Evolutionary conservation across 2,888 invertebrate genomes (phyloP).

Genomic region (Stenoptilia bipunctidactyla): DNA sequence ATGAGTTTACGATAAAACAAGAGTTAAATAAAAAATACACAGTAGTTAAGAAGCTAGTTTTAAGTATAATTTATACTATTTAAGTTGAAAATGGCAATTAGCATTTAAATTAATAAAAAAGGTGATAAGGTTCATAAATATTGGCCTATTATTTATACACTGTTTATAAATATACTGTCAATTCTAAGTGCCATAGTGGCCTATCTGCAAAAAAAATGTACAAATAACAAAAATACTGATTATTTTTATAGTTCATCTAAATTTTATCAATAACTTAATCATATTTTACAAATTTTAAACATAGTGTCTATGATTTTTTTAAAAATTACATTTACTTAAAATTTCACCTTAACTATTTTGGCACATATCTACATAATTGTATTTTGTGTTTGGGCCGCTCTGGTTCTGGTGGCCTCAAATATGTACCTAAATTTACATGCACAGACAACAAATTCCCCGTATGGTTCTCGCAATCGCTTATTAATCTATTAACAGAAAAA

Average conservation of each 20-base stretch:
- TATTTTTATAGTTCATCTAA: constrained; percentile 7
- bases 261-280: constrained; percentile 8
- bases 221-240: constrained; percentile 9
- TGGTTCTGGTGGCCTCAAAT: too few relatives aligned
- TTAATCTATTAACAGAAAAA: too few relatives aligned
- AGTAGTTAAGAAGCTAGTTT: constrained; percentile 4
- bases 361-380: constrained; percentile 3
- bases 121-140: constrained; percentile 3
- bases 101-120: constrained; percentile 5
- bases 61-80: constrained; percentile 1
- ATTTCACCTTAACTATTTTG: constrained; percentile 6
- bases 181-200: constrained; percentile 2
- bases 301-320: constrained; percentile 2
- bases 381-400: neutral
- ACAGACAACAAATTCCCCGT: too few relatives aligned
- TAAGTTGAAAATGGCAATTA: constrained; percentile 2
- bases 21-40: constrained; percentile 4
- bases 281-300: constrained; percentile 1
- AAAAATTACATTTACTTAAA: constrained; percentile 5
- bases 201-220: neutral
- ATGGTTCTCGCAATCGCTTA: too few relatives aligned
- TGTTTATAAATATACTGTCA: constrained; percentile 6
- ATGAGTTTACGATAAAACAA: neutral
- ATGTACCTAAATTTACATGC: too few relatives aligned
- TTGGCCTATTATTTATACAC: constrained; percentile 5